These are phyloP conservation scores for Drosophila chauvacae DNA, from an alignment of 1,140 invertebrate species.

Conservation along the genomic window DNA sequence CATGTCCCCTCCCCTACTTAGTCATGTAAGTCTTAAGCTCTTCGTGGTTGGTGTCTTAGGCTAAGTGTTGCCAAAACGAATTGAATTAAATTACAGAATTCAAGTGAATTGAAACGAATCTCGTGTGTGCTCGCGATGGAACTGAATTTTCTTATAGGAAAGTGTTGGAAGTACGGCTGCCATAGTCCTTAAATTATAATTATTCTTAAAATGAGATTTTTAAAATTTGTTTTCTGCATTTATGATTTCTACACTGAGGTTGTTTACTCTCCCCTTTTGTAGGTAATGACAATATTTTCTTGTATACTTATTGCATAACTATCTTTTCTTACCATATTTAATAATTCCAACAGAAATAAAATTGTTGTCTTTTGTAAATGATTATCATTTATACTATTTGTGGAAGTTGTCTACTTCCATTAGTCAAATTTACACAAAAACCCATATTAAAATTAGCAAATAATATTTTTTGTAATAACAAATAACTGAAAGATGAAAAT, in stretches of 20 bases:
- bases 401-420: not conserved
- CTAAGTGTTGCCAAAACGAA: conserved; percentile 78
- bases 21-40: conserved; percentile 61
- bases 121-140: conserved; percentile 22
- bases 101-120: conserved; percentile 24
- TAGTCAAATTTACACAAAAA: not conserved
- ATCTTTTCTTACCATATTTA: no score
- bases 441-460: not conserved
- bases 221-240: no score
- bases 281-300: not conserved
- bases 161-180: not conserved
- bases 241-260: not conserved
- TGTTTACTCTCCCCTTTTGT: not conserved
- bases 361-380: no score
- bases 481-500: not conserved
- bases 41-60: conserved; percentile 76
- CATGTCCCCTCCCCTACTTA: conserved; percentile 15
- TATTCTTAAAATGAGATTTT: not conserved
- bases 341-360: no score
- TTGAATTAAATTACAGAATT: conserved; percentile 48
- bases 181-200: not conserved
- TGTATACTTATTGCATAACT: not conserved
- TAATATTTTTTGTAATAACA: no score
- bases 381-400: not conserved
- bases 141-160: conserved; percentile 20